Evolutionary conservation across 2,113 vertebrate genomes (phyloP).

Genomic region (Etia nguti): DNA sequence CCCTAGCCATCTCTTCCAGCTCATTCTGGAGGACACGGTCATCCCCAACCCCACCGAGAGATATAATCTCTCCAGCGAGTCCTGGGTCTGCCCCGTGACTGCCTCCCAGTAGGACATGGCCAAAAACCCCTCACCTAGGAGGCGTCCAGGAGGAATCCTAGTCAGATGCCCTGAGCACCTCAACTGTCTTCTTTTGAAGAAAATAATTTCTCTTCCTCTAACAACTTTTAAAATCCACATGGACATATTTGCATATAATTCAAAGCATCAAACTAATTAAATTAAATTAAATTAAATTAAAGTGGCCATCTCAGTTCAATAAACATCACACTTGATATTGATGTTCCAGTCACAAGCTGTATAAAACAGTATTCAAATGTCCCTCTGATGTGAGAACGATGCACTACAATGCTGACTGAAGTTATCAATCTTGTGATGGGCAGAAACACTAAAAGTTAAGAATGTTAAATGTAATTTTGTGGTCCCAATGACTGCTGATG

Average conservation of each 20-base stretch:
- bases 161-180: neutral
- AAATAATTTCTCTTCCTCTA: neutral
- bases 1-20: neutral
- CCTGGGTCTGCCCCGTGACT: too few species aligned
- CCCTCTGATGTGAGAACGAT: neutral
- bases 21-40: neutral
- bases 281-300: neutral
- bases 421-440: neutral
- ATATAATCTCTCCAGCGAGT: too few species aligned
- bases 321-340: neutral
- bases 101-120: neutral
- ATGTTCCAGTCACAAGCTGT: neutral
- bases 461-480: neutral
- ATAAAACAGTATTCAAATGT: neutral
- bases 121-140: neutral
- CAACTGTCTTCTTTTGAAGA: neutral
- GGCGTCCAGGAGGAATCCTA: neutral
- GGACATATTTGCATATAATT: neutral
- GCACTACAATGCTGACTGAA: neutral
- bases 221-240: neutral
- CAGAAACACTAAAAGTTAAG: neutral
- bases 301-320: neutral
- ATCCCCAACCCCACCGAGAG: neutral
- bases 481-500: neutral
- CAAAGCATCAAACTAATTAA: neutral